These are phyloP conservation scores for Genyomyrus donnyi DNA, from an alignment of 2,113 vertebrate species.

Conservation along the genomic window DNA sequence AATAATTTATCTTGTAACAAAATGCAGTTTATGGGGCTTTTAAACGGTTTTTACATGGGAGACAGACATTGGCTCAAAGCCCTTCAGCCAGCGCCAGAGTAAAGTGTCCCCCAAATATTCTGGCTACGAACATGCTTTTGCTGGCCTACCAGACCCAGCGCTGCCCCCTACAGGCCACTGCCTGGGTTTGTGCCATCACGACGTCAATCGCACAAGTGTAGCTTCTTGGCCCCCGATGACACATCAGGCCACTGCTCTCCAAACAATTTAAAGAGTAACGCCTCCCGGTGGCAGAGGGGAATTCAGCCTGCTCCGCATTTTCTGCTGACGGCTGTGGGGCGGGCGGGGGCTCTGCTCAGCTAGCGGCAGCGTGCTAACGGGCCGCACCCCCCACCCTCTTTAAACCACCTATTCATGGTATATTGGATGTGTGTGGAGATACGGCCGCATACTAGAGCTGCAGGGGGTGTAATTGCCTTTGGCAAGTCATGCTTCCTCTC, in stretches of 20 bases:
- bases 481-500: slow-evolving; percentile 70
- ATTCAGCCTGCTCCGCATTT: slow-evolving; percentile 2
- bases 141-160: neutral
- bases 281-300: neutral
- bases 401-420: neutral
- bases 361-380: neutral
- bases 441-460: neutral
- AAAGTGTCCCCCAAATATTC: neutral
- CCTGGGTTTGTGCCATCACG: neutral
- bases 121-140: neutral
- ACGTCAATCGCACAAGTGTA: neutral
- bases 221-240: neutral
- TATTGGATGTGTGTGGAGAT: neutral
- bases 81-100: neutral
- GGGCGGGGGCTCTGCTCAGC: neutral
- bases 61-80: neutral
- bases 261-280: neutral
- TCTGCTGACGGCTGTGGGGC: slow-evolving; percentile 1
- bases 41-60: neutral
- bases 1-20: neutral
- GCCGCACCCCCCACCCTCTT: neutral
- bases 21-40: neutral
- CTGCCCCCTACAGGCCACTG: neutral
- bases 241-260: neutral
- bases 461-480: slow-evolving; percentile 65